Evolutionary conservation across 1,140 invertebrate species (phyloP).

Genomic region (Sitophilus oryzae): DNA sequence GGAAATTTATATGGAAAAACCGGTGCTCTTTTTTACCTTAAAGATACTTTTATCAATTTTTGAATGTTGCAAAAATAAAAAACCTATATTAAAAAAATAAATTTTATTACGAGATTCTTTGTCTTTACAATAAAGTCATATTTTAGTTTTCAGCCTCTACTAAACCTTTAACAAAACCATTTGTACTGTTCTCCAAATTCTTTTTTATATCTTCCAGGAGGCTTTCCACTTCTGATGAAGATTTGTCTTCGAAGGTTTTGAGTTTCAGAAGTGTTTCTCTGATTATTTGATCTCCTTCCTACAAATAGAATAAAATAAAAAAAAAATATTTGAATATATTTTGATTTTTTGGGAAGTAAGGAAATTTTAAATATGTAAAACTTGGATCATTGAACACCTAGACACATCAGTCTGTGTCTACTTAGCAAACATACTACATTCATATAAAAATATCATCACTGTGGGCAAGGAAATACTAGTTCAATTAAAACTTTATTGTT

Average conservation of each 20-base stretch:
- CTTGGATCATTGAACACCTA: too few species aligned
- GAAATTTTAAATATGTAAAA: too few species aligned
- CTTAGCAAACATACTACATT: too few species aligned
- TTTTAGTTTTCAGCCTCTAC: not conserved
- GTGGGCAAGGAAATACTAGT: too few species aligned
- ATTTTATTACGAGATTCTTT: not conserved
- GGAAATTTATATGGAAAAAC: too few species aligned
- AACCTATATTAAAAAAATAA: too few species aligned
- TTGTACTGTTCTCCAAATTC: not conserved
- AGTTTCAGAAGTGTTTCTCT: slow-evolving; percentile 24
- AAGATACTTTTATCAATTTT: too few species aligned
- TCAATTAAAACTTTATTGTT: too few species aligned
- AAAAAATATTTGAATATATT: slow-evolving; percentile 7
- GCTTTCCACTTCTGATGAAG: not conserved
- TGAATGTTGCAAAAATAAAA: too few species aligned
- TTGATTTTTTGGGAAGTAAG: slow-evolving; percentile 1
- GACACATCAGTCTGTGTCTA: too few species aligned
- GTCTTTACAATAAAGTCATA: not conserved
- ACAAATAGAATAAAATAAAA: slow-evolving; percentile 10
- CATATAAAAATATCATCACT: too few species aligned
- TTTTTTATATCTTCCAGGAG: not conserved
- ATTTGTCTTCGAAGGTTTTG: slow-evolving; percentile 11
- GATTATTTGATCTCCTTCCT: slow-evolving; percentile 36
- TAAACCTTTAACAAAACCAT: not conserved
- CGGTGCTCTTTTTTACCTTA: too few species aligned